These are phyloP conservation scores for Montipora sp. DNA, from an alignment of 64 coral and sea anemone species.

Conservation along the genomic window DNA sequence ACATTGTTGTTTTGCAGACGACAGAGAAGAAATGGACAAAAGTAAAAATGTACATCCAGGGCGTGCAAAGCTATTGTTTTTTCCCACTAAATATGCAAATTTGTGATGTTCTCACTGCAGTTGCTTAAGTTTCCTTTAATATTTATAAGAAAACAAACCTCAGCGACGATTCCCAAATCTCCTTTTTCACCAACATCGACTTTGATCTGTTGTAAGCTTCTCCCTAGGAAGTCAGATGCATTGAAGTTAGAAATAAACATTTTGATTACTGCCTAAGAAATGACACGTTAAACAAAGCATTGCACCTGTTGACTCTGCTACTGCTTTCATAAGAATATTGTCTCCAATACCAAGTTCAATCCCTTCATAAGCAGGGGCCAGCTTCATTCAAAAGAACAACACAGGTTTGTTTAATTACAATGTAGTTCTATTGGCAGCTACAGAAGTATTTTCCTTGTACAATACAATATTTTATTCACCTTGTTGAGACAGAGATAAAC, in stretches of 20 bases:
- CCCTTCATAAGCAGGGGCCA: conserved; percentile 99
- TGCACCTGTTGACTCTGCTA: conserved; percentile 93
- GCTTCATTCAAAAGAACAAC: conserved; percentile 24
- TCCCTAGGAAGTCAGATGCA: conserved; percentile 46
- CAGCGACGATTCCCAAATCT: conserved; percentile 94
- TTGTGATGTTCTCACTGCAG: no score
- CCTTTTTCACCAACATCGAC: conserved; percentile 92
- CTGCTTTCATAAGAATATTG: conserved; percentile 92
- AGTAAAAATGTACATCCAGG: no score
- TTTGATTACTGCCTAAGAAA: not conserved
- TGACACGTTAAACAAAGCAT: no score
- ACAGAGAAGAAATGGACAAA: no score
- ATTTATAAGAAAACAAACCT: conserved; percentile 52
- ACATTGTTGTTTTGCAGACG: no score
- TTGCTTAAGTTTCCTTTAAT: no score
- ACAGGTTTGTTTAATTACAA: no score
- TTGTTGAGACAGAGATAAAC: conserved; percentile 96
- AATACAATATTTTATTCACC: conserved; percentile 37
- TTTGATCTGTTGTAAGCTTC: conserved; percentile 93
- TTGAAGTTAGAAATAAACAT: not conserved
- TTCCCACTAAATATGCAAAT: no score
- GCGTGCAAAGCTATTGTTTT: no score
- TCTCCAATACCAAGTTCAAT: conserved; percentile 99
- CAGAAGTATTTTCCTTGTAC: no score
- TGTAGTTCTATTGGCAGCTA: no score